Evolutionary conservation across 2,888 invertebrate species (phyloP), one percentile per base, ranked within the genome.

Genomic region (Frankliniella fusca): DNA sequence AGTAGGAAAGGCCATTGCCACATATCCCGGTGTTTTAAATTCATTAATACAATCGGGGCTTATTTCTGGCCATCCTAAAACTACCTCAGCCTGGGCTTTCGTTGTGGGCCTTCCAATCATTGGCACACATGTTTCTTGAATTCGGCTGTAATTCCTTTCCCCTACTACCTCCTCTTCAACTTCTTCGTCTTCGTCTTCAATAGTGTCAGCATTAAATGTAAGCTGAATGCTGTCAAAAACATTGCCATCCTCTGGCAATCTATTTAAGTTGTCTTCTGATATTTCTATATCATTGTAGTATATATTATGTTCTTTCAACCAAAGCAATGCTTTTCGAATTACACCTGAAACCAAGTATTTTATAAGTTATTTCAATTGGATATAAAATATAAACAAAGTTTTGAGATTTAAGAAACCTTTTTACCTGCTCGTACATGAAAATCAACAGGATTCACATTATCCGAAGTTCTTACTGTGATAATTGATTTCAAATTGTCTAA

Each of bases 1-100:
- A 18, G 81, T 27, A 20, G 83, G 84, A 80, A 84, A 84, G 12
- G 84, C 83, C 81, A 81, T 80, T 7, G 61, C 80, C n/a, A 82
- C 80, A 80, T 81, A 83, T 15, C 83, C 83, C 38, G 49, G 54
- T 18, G 82, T 83, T 9, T n/a, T 83, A 28, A 83, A 83, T 61
- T 82, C 83, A 65, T 82, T 82, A 10, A 82, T 76, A 3, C 82
- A 81, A 23, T 81, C 48, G 15, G 7, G 0, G 1, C 23, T 18
- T 28, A 49, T 48, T 20, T 8, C 0, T 0, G 82, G 82, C 80
- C 82, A 82, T 1, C 76, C 48, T 12, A 54, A 48, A 9, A 65
- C 49, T 1, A 54, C 38, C 54, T 50, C 15, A 0, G 48, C 48
- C n/a, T 80, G 79, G 8, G 48, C 54, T 27, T 79, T 54, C n/a